These are phyloP conservation scores for Tachyglossus aculeatus DNA, from an alignment of 2,797 vertebrate genomes.

Conservation along the genomic window DNA sequence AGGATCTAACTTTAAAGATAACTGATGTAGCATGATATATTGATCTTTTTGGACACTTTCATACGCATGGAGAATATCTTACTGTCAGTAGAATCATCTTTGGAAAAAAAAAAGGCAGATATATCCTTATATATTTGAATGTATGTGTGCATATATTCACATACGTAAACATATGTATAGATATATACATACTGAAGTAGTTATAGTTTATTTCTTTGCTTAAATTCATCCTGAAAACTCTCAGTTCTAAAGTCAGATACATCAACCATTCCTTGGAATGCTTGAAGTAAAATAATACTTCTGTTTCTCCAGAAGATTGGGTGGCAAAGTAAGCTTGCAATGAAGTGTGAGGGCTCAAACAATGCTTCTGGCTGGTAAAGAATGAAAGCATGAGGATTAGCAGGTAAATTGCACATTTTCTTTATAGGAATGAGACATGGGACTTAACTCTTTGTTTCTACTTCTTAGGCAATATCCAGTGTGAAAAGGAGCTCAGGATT, in stretches of 20 bases:
- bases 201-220: slow-evolving; percentile 29
- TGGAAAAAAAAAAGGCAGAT: no score
- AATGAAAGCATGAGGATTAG: slow-evolving; percentile 59
- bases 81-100: no score
- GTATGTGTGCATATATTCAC: no score
- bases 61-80: no score
- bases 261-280: slow-evolving; percentile 34
- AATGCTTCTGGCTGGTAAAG: slow-evolving; percentile 50
- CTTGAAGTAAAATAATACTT: slow-evolving; percentile 45
- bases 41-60: no score
- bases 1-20: no score
- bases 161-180: no score
- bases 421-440: neutral
- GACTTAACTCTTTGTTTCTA: slow-evolving; percentile 44
- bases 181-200: no score
- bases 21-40: no score
- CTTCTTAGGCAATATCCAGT: neutral
- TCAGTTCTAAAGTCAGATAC: slow-evolving; percentile 1
- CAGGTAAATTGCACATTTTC: slow-evolving; percentile 22
- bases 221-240: slow-evolving; percentile 24
- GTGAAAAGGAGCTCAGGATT: neutral
- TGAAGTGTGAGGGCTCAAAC: slow-evolving; percentile 45
- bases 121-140: no score
- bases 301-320: slow-evolving; percentile 31
- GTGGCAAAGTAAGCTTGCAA: slow-evolving; percentile 46